Evolutionary conservation across 2,888 invertebrate species (phyloP), one percentile per base, ranked within the genome.

Genomic region (Pocota personata): DNA sequence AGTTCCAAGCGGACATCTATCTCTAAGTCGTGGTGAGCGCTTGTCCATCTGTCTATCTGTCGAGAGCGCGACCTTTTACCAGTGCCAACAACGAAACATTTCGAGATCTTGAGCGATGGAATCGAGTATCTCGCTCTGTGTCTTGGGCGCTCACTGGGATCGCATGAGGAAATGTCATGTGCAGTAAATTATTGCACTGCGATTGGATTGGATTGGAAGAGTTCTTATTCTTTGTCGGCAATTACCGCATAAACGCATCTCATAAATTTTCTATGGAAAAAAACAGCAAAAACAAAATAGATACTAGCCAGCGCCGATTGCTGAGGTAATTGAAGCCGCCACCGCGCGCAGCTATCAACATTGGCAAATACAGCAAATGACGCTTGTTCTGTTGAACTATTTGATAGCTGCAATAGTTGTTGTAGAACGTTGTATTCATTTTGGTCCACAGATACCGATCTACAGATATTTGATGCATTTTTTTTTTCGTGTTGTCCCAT

Each of bases 221-320:
- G 82, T 86, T 86, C 82, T 82, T 86, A 82, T 82, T 86, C 86
- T 82, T 86, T 86, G 86, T 86, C 86, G 86, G 86, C 86, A 86
- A 86, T 86, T 86, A 86, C 86, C 55, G 76, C 86, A 82, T 82
- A 86, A 86, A 86, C 86, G 86, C 86, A 82, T 86, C 86, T 86
- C 86, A 86, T 86, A 86, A 86, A 82, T 86, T 77, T 57, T 19
- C 79, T 32, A 75, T 64, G 30, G 83, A 73, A 69, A 60, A 66
- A 62, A 46, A 21, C 35, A 43, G 58, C 35, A 50, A 72, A 24
- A 50, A 46, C 12, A 12, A 43, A 14, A 69, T 1, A 50, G 24
- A 80, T 58, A 43, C 30, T 10, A 8, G 48, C 14, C 30, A 21
- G n/a, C 4, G 48, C 27, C 16, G 69, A 66, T 66, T 67, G 58